These are phyloP conservation scores for Sebastes oblongus DNA, from an alignment of 2,797 vertebrate genomes.

Conservation along the genomic window DNA sequence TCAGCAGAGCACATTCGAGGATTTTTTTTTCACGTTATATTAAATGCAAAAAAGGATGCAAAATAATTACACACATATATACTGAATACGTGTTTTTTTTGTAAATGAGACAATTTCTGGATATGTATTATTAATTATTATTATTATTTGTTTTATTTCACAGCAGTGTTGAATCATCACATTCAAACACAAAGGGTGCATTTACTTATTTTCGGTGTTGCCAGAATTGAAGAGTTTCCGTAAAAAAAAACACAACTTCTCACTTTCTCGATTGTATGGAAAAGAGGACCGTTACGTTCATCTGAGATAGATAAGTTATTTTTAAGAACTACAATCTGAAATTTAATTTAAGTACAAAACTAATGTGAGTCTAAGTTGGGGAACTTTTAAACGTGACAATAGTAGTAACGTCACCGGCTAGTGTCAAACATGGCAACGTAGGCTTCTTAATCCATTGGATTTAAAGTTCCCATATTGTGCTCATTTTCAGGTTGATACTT, in stretches of 20 bases:
- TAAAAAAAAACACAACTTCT: neutral
- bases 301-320: neutral
- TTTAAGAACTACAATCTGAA: neutral
- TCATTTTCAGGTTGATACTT: no score
- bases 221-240: constrained; percentile 34
- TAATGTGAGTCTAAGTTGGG: no score
- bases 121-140: neutral
- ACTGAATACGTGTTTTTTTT: rapidly evolving
- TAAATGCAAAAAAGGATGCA: rapidly evolving
- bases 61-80: rapidly evolving
- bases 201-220: constrained; percentile 44
- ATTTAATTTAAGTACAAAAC: neutral
- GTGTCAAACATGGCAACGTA: constrained; percentile 52
- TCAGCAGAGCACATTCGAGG: constrained; percentile 64
- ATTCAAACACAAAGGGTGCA: constrained; percentile 13
- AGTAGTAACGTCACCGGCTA: neutral
- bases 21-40: neutral
- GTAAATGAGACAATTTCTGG: rapidly evolving
- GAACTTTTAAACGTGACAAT: rapidly evolving
- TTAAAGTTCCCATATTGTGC: neutral
- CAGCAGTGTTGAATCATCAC: constrained; percentile 61
- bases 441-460: neutral
- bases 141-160: neutral
- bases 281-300: rapidly evolving
- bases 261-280: neutral